Base-by-base conservation (phyloP, 2,113 vertebrate species). In the Cromileptes altivelis region DNA sequence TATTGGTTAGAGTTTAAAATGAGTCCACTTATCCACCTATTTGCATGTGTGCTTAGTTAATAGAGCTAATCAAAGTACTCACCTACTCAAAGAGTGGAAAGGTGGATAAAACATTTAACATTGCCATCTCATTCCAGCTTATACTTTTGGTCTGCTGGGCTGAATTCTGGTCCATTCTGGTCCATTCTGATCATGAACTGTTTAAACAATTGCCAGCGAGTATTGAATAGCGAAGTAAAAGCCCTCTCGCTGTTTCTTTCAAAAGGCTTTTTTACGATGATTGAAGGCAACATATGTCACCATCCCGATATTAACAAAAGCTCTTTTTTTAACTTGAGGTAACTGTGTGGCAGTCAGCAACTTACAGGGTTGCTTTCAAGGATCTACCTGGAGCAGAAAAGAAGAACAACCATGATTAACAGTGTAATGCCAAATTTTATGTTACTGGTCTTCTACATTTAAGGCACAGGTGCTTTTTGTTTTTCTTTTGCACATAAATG, bases 31-130 rank as follows among this genome's bases (percentile, higher is more conserved):
- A 53, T 60, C 58, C 64, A 75, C 27, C 40, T 76, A 75, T 84
- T 72, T 81, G 78, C 72, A 42, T 85, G 57, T 76, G 62, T 69
- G 58, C 74, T 81, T 30, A 81, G 49, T 63, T 81, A 81, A 80
- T 60, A 17, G 81, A 80, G 68, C 71, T 62, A 75, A 84, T 84
- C 37, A 73, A 55, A 63, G 17, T 15, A 13, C 47, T 49, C 10
- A 49, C 4, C 14, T 50, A 50, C 17, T 45, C 49, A 50, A 27
- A 42, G 18, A 56, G 3, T 61, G 2, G 7, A 19, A 57, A 14
- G 15, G 33, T 30, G 11, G 42, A 47, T 71, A 2, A 25, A 45
- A 52, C 23, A 21, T 21, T 1, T 27, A 11, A 2, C 72, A 52
- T 1, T 30, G 4, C 55, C 55, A 68, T 73, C 1, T 2, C 17